Percentiles rank a stretch among this genome's conserved stretches.
Conservation (phyloP, 64 coral and sea anemone species). For the Dendrophyllia cribrosa region DNA sequence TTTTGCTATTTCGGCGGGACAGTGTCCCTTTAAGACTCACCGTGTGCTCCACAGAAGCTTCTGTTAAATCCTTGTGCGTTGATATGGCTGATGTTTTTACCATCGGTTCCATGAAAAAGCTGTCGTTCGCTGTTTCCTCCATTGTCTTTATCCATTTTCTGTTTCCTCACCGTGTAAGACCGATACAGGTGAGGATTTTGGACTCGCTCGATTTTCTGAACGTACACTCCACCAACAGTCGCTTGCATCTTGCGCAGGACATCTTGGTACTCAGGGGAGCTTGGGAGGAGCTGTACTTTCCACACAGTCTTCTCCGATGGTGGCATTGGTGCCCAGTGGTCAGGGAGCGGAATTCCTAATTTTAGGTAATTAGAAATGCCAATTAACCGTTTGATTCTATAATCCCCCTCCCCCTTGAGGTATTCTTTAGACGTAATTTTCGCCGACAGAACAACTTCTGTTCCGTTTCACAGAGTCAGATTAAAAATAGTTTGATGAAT, state of each 20-base stretch:
- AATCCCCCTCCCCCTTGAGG: no score
- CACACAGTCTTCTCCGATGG: background rate
- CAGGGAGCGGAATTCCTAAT: background rate
- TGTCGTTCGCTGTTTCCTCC: background rate
- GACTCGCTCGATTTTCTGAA: conserved; percentile 19
- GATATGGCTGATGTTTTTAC: background rate
- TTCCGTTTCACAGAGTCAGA: no score
- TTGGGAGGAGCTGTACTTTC: background rate
- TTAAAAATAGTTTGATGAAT: no score
- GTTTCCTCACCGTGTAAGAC: conserved; percentile 3
- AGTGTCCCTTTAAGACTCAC: background rate
- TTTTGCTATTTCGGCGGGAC: no score
- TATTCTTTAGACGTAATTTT: no score
- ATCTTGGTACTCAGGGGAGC: background rate
- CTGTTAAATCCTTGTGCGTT: conserved; percentile 45
- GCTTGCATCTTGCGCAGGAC: background rate
- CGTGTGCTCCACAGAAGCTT: conserved; percentile 8
- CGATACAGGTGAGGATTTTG: conserved; percentile 37
- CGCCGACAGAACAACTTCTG: no score
- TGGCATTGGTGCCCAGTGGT: no score
- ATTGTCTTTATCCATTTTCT: conserved; percentile 49
- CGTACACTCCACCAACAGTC: background rate
- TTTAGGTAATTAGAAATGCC: no score
- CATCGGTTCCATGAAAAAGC: conserved; percentile 26
- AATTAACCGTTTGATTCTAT: no score